Percentiles rank a stretch among this genome's conserved stretches.
phyloP scores from a whole-genome alignment of 2,113 vertebrate genomes.

The Tautogolabrus adspersus region DNA sequence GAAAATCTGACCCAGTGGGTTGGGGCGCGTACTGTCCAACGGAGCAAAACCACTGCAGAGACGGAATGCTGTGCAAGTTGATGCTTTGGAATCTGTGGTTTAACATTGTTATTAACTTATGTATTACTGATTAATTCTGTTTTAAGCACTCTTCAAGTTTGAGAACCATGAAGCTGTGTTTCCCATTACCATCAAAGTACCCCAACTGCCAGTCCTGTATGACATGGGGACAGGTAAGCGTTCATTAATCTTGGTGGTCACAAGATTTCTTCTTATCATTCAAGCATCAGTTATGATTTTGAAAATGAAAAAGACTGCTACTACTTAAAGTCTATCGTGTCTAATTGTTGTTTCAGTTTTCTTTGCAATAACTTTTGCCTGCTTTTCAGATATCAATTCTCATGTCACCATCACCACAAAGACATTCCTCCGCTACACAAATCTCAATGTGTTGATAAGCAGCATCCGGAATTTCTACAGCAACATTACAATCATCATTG shows the following conservation, averaged over 20 bases:
- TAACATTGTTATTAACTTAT: no score
- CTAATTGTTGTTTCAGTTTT: not conserved
- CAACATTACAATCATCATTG: not conserved
- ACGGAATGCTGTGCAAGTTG: no score
- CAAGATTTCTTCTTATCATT: no score
- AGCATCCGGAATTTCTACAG: not conserved
- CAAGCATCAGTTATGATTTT: no score
- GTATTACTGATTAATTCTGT: not conserved
- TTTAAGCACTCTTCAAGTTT: slow-evolving; percentile 69
- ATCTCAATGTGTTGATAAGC: not conserved
- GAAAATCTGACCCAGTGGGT: no score
- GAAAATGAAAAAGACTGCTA: no score
- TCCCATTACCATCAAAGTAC: slow-evolving; percentile 75
- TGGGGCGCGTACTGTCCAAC: no score
- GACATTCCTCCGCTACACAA: not conserved
- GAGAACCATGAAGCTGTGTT: slow-evolving; percentile 69
- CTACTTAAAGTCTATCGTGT: no score
- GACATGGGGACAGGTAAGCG: slow-evolving; percentile 73
- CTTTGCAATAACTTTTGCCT: not conserved
- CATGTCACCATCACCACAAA: not conserved
- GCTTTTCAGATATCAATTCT: not conserved
- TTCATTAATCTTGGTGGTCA: not conserved
- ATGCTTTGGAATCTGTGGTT: no score
- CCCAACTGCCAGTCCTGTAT: slow-evolving; percentile 73
- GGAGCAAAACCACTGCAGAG: no score